Evolutionary conservation across 2,113 vertebrate species (phyloP).

Genomic region (Callithrix jacchus): DNA sequence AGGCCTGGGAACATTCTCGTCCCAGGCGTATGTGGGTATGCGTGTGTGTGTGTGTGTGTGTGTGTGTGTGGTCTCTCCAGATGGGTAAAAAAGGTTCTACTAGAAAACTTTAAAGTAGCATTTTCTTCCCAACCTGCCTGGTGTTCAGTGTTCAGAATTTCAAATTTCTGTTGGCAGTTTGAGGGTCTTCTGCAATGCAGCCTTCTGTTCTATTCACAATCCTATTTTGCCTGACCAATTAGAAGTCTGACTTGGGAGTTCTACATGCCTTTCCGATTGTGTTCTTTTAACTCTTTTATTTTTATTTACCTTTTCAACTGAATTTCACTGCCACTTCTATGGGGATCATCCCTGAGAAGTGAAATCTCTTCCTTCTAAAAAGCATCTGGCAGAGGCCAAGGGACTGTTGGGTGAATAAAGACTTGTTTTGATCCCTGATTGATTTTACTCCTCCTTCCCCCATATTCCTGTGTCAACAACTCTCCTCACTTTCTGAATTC

Average conservation of each 20-base stretch:
- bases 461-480: conserved; percentile 10
- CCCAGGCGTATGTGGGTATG: neutral
- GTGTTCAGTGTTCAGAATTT: neutral
- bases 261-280: neutral
- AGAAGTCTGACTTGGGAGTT: neutral
- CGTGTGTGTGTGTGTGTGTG: neutral
- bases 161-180: neutral
- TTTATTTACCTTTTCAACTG: neutral
- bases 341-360: neutral
- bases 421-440: conserved; percentile 43
- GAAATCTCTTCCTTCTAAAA: neutral
- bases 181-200: neutral
- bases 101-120: neutral
- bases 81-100: neutral
- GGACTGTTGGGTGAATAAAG: conserved; percentile 11
- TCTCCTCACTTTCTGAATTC: conserved; percentile 42
- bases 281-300: neutral
- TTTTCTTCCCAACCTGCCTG: neutral
- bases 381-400: neutral
- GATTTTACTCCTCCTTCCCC: neutral
- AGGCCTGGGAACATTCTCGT: neutral
- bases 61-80: neutral
- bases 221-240: neutral
- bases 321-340: neutral
- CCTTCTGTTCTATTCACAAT: neutral